Base-by-base conservation (phyloP, 1,140 invertebrate genomes). In the Panulirus ornatus region DNA sequence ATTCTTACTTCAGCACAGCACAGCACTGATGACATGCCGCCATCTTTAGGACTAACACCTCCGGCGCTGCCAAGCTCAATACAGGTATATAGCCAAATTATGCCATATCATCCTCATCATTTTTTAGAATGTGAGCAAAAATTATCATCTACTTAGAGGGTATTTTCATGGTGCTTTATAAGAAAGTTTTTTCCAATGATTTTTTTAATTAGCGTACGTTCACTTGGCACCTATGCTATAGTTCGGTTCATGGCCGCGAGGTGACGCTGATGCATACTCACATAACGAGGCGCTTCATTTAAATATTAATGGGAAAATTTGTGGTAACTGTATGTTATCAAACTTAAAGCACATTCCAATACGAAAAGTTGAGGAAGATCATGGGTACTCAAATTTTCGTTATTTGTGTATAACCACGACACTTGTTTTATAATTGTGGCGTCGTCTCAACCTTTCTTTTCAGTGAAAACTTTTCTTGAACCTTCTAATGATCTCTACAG, bases 11-110 rank as follows among this genome's bases (percentile, higher is more conserved):
- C 96, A 96, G 97, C 96, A 97, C 96, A 97, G 96, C 97, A 97
- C 96, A 96, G 96, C 96, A 97, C 97, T 97, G 97, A 97, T 96
- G 96, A 97, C 96, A 97, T 97, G 96, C 97, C 97, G 97, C 97
- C 97, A 97, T 97, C 96, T 97, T 97, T 92, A 47, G 87, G 91
- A 90, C 91, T 92, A 84, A 79, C 79, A 16, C 22, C 58, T 34
- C 8, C 9, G 22, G 38, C 44, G 47, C 42, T 66, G 66, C 54
- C 54, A 71, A 27, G 16, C 11, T 54, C 58, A 38, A 42, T 14
- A 19, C 19, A 38, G 36, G 27, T 70, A 70, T 16, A 11, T 70
- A 22, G 51, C 11, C 22, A 22, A 11, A 11, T 58, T 58, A 11
- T 11, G 22, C 51, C 51, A 11, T 22, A 11, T 58, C 22, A 22